These are phyloP conservation scores for Chloroclystis v-ata DNA, from an alignment of 2,888 invertebrate genomes.

Conservation along the genomic window DNA sequence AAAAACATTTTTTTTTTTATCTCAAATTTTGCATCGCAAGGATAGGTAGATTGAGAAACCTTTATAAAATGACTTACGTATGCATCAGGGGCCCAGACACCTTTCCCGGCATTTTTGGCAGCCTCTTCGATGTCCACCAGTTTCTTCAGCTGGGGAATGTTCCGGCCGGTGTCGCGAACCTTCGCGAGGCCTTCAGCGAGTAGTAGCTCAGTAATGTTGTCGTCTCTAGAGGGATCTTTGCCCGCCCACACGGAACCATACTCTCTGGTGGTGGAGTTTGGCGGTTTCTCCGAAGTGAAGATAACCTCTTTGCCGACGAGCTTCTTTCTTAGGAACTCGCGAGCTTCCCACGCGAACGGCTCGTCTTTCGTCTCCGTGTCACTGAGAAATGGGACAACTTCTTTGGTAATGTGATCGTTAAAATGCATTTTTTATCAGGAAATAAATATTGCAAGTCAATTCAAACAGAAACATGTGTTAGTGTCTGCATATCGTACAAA, in stretches of 20 bases:
- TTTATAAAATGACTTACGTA: slow-evolving; percentile 57
- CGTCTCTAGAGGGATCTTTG: slow-evolving; percentile 86
- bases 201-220: slow-evolving; percentile 92
- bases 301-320: slow-evolving; percentile 93
- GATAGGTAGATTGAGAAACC: too few relatives aligned
- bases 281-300: slow-evolving; percentile 90
- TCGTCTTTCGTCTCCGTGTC: slow-evolving; percentile 88
- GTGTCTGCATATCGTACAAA: too few relatives aligned
- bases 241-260: slow-evolving; percentile 93
- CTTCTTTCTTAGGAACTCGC: slow-evolving; percentile 95
- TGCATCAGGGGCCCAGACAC: slow-evolving; percentile 82
- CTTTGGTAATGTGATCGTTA: too few relatives aligned
- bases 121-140: slow-evolving; percentile 92
- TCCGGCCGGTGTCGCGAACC: slow-evolving; percentile 81
- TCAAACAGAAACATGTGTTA: too few relatives aligned
- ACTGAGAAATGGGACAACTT: slow-evolving; percentile 46
- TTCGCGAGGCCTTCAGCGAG: slow-evolving; percentile 93
- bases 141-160: slow-evolving; percentile 80
- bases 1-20: too few relatives aligned
- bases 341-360: slow-evolving; percentile 98
- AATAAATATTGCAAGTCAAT: too few relatives aligned
- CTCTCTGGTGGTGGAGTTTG: slow-evolving; percentile 87
- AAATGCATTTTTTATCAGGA: too few relatives aligned
- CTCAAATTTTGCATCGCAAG: too few relatives aligned
- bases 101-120: slow-evolving; percentile 92